These are phyloP conservation scores for Sphaerophoria taeniata DNA, from an alignment of 2,888 invertebrate species.

Conservation along the genomic window DNA sequence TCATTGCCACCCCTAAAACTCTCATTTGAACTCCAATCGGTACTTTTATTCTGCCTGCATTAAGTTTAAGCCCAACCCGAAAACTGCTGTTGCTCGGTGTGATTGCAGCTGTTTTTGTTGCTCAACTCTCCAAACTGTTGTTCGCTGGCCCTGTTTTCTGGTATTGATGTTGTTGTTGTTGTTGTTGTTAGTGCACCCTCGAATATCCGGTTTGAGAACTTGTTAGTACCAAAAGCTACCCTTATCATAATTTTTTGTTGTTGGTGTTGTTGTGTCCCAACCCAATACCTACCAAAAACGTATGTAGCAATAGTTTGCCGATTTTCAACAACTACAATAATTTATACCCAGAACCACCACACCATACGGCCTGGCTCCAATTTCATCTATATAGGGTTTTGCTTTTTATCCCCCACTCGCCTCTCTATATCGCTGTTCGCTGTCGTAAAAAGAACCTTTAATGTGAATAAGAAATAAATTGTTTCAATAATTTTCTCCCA, in stretches of 20 bases:
- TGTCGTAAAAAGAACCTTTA: conserved; percentile 39
- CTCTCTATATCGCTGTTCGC: background rate
- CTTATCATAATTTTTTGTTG: conserved; percentile 17
- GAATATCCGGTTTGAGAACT: conserved; percentile 54
- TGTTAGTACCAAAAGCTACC: conserved; percentile 32
- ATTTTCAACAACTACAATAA: conserved; percentile 65
- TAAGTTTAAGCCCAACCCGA: conserved; percentile 25
- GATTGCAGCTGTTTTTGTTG: conserved; percentile 66
- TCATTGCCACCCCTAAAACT: background rate
- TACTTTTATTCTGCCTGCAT: conserved; percentile 22
- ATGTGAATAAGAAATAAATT: conserved; percentile 52
- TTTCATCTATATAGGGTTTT: conserved; percentile 3
- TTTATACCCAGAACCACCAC: conserved; percentile 53
- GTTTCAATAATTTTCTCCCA: conserved; percentile 66
- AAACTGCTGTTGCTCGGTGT: conserved; percentile 66
- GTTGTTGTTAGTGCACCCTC: conserved; percentile 51
- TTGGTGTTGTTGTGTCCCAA: conserved; percentile 20
- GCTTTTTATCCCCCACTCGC: background rate
- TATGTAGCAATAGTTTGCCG: conserved; percentile 50
- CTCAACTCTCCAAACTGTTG: conserved; percentile 29
- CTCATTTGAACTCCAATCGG: background rate
- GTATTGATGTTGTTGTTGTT: background rate
- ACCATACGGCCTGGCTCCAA: conserved; percentile 31
- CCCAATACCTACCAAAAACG: conserved; percentile 35
- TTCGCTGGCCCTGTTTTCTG: conserved; percentile 33